Evolutionary conservation across 2,888 invertebrate genomes (phyloP), one percentile per base, ranked within the genome.

Genomic region (Harpalus rufipes): DNA sequence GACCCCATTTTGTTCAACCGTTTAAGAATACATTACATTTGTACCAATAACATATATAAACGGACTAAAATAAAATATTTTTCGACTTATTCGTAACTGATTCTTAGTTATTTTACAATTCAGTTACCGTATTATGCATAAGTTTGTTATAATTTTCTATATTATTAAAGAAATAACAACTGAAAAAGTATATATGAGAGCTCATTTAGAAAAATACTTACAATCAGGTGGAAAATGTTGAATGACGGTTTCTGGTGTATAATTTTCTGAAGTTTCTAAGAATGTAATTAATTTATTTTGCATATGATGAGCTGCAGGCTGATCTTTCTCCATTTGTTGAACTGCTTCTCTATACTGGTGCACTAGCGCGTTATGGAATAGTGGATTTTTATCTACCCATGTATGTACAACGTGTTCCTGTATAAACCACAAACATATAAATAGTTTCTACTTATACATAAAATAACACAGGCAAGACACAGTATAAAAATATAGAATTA

Each of bases 281-380:
- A 98, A 97, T 61, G 94, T 92, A 16, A 97, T 91, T 82, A 99
- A 92, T 88, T 95, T 95, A 79, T 91, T 91, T 74, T 94, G 90
- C 10, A 93, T 91, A 82, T 92, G 92, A 79, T 94, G 93, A 8
- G 93, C 91, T 59, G 92, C 92, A 81, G 91, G 90, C 86, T 89
- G 88, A 87, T 85, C 90, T 86, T 85, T 88, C 87, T 89, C 89
- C 87, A 83, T 89, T 87, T 7, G 89, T 87, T 72, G 90, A 81
- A 89, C 92, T 88, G 95, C 95, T 87, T 97, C 97, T 86, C 96
- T 94, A 88, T 99, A 98, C 90, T 97, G 96, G 89, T 96, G 96
- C 3, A 98, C 94, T 78, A 99, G 92, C 1, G 96, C 95, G 89
- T 99, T 98, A 90, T 99, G 99, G 88, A 98, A 97, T 74, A 96